Percentiles rank a stretch among this genome's conserved stretches.
phyloP scores from a whole-genome alignment of 2,888 invertebrate genomes.

The Temnothorax unifasciatus region DNA sequence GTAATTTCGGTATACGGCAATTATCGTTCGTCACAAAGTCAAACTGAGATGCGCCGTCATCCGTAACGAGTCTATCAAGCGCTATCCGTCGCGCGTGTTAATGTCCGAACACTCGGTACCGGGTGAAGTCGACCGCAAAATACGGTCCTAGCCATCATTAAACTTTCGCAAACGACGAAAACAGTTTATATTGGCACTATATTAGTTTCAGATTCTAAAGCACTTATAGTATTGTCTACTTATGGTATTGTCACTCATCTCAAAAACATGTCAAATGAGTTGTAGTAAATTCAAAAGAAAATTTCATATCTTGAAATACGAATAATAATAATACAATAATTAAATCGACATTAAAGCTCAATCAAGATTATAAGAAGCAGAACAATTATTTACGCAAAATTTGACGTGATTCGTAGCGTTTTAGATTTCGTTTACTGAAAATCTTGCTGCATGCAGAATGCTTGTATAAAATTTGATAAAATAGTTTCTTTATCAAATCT shows the following conservation, averaged over 20 bases:
- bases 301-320: no score
- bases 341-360: no score
- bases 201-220: neutral
- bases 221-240: neutral
- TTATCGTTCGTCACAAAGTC: slow-evolving; percentile 49
- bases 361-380: no score
- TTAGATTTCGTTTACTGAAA: no score
- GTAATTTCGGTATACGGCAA: slow-evolving; percentile 42
- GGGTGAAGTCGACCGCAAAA: neutral
- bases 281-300: no score
- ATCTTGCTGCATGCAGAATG: no score
- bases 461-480: no score
- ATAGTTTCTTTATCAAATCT: no score
- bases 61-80: slow-evolving; percentile 37
- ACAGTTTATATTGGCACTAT: neutral
- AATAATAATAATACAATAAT: no score
- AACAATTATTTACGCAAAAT: no score
- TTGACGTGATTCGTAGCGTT: no score
- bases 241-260: neutral
- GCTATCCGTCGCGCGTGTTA: slow-evolving; percentile 19
- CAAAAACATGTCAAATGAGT: neutral
- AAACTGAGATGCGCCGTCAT: slow-evolving; percentile 16
- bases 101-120: neutral
- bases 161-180: neutral
- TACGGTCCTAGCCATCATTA: neutral